Percentiles rank a stretch among this genome's conserved stretches.
Conservation (phyloP, 1,140 invertebrate species). For the Zaprionus capensis region DNA sequence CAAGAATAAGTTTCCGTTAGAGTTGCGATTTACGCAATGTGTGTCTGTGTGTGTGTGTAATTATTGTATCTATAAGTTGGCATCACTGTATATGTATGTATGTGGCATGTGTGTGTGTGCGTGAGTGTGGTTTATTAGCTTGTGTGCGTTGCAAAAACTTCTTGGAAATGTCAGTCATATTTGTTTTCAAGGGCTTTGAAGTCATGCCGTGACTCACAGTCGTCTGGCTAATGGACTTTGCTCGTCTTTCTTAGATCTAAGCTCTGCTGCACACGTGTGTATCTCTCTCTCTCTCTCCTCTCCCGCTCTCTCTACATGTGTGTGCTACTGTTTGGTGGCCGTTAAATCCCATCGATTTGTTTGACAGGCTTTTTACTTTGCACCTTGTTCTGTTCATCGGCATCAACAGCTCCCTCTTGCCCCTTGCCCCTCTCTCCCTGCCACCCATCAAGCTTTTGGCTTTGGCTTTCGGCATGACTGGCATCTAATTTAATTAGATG, state of each 20-base stretch:
- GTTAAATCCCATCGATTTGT: conserved; percentile 71
- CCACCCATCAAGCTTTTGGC: conserved; percentile 20
- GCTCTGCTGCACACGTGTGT: conserved; percentile 4
- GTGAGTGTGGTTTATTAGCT: not conserved
- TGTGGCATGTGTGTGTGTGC: not conserved
- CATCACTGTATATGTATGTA: not conserved
- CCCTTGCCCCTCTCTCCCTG: not conserved
- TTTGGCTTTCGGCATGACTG: conserved; percentile 57
- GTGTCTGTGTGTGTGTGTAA: not conserved
- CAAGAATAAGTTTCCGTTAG: not conserved
- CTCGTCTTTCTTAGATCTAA: not conserved
- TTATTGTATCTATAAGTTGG: not conserved
- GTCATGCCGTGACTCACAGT: conserved; percentile 23
- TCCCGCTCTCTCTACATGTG: not conserved
- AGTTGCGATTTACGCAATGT: not conserved
- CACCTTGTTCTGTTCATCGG: conserved; percentile 31
- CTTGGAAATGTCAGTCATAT: conserved; percentile 4
- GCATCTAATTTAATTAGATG: conserved; percentile 75
- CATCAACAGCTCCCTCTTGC: not conserved
- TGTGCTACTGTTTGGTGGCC: conserved; percentile 21
- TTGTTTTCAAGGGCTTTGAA: conserved; percentile 32
- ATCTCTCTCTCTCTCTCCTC: not conserved
- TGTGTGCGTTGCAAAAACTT: not conserved
- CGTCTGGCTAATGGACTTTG: conserved; percentile 2
- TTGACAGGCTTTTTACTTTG: conserved; percentile 72